These are phyloP conservation scores for Bubo bubo DNA, from an alignment of 2,113 vertebrate genomes.

Conservation along the genomic window DNA sequence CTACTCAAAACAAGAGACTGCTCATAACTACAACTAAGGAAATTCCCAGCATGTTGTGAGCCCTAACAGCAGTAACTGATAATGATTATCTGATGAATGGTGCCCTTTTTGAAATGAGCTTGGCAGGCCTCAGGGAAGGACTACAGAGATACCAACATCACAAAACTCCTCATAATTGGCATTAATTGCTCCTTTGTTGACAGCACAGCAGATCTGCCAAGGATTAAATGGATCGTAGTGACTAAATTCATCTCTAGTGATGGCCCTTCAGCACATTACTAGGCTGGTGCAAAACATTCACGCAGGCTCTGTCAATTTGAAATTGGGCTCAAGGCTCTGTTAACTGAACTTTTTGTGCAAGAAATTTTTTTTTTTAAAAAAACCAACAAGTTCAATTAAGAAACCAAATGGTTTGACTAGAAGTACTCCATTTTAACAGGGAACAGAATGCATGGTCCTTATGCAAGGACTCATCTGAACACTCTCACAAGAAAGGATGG, in stretches of 20 bases:
- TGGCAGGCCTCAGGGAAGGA: slow-evolving; percentile 34
- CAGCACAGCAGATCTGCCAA: slow-evolving; percentile 25
- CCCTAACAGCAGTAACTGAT: background rate
- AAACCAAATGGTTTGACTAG: background rate
- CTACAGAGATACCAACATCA: slow-evolving; percentile 25
- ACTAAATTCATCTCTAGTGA: background rate
- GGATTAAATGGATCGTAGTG: background rate
- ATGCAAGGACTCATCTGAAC: background rate
- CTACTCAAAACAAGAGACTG: background rate
- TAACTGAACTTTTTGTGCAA: background rate
- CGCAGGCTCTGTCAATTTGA: background rate
- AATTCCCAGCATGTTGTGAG: background rate
- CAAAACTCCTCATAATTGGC: slow-evolving; percentile 42
- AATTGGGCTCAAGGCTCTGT: background rate
- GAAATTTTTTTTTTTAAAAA: background rate
- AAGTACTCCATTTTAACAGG: background rate
- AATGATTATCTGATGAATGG: background rate
- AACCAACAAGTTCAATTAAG: background rate
- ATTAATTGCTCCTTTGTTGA: slow-evolving; percentile 51
- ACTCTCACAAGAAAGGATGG: background rate
- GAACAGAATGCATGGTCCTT: background rate
- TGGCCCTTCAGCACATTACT: background rate
- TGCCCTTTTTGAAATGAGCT: background rate
- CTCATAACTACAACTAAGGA: background rate
- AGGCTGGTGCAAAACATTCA: background rate